Percentiles rank a stretch among this genome's conserved stretches.
Conservation (phyloP, 2,888 invertebrate genomes). For the Halictus quadricinctus region DNA sequence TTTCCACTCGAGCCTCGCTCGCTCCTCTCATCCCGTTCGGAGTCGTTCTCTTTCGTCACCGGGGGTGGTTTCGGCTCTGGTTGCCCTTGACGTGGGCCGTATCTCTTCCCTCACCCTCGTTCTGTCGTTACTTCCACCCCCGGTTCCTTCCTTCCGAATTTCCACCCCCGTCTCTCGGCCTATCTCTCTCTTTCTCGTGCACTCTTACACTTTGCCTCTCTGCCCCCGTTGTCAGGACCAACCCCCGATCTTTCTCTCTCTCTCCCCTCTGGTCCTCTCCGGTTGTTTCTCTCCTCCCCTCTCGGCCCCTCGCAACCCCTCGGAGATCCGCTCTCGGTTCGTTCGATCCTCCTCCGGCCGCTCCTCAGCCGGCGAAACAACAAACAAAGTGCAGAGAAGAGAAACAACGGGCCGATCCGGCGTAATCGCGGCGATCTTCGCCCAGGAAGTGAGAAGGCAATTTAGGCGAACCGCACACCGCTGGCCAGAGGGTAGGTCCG, state of each 20-base stretch:
- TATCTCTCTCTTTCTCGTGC: conserved; percentile 20
- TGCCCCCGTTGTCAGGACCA: conserved; percentile 41
- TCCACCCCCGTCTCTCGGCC: conserved; percentile 48
- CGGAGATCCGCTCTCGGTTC: neutral
- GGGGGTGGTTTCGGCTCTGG: conserved; percentile 56
- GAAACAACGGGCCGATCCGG: conserved; percentile 42
- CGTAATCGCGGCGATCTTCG: conserved; percentile 73
- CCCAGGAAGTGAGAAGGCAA: conserved; percentile 78
- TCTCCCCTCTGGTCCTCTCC: neutral
- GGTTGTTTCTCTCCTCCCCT: neutral
- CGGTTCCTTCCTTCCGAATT: conserved; percentile 45
- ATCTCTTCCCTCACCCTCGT: conserved; percentile 45
- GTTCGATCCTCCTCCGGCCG: neutral
- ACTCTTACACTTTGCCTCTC: conserved; percentile 55
- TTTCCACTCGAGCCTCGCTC: conserved; percentile 64
- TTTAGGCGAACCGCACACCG: conserved; percentile 77
- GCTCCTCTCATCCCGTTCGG: conserved; percentile 45
- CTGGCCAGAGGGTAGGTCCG: conserved; percentile 67
- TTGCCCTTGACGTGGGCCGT: conserved; percentile 58
- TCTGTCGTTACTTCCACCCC: conserved; percentile 44
- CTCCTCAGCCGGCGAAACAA: conserved; percentile 65
- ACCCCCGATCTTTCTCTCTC: conserved; percentile 40
- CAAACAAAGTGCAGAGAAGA: conserved; percentile 72
- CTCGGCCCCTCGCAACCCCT: neutral
- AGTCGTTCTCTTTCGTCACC: conserved; percentile 57